phyloP scores from a whole-genome alignment of 2,113 vertebrate species.

The Corythornis vintsioides region DNA sequence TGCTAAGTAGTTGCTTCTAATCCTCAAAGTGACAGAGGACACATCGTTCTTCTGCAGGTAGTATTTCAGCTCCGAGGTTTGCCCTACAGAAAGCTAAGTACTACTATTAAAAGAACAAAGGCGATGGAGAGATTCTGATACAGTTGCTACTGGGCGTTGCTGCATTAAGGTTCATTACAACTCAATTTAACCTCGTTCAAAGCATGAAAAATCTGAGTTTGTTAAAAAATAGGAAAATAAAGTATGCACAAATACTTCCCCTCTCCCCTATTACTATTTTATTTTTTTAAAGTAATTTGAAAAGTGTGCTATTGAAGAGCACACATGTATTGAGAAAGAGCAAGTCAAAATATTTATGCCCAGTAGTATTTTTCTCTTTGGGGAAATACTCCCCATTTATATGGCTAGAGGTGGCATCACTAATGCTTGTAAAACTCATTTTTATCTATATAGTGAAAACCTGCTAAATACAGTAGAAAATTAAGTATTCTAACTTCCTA shows the following conservation, averaged over 20 bases:
- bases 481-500: background rate
- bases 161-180: background rate
- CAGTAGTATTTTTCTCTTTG: background rate
- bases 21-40: background rate
- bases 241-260: background rate
- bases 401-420: background rate
- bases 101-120: background rate
- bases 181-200: background rate
- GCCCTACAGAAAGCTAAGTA: background rate
- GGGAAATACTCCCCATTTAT: background rate
- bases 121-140: too few species aligned
- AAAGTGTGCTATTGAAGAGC: background rate
- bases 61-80: background rate
- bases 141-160: background rate
- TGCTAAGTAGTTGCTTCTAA: accelerated
- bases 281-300: background rate
- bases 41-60: too few species aligned
- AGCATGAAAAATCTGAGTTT: background rate
- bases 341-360: background rate
- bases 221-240: too few species aligned
- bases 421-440: background rate
- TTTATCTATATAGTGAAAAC: background rate
- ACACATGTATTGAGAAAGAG: background rate
- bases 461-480: background rate
- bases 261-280: background rate